Evolutionary conservation across 2,797 vertebrate species (phyloP).

Genomic region (Catamblyrhynchus diadema): DNA sequence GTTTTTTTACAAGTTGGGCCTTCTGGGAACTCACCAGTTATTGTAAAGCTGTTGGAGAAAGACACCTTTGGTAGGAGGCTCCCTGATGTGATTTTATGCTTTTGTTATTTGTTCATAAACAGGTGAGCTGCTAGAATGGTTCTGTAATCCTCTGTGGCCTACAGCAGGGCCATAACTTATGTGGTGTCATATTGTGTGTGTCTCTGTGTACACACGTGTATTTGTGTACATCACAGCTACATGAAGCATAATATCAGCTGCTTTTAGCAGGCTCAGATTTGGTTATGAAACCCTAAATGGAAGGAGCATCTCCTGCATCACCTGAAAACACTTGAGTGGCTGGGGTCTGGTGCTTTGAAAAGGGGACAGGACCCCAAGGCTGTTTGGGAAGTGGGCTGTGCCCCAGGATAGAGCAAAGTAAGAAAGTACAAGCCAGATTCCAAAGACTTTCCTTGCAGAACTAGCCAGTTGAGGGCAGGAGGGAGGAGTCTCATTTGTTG

Average conservation of each 20-base stretch:
- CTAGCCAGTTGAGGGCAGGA: neutral
- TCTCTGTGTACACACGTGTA: fast-evolving
- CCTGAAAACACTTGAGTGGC: neutral
- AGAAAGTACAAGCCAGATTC: neutral
- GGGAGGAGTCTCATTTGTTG: neutral
- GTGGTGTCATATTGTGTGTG: fast-evolving
- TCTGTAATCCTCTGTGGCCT: neutral
- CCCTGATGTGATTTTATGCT: neutral
- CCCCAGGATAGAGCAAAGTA: neutral
- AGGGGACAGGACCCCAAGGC: neutral
- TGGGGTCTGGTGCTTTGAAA: neutral
- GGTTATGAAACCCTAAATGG: neutral
- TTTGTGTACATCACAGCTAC: neutral
- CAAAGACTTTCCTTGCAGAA: neutral
- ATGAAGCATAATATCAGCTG: neutral
- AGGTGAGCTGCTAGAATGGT: neutral
- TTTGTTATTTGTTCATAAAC: neutral
- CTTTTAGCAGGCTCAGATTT: neutral
- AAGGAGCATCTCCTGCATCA: neutral
- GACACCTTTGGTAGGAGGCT: neutral
- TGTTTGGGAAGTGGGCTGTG: neutral
- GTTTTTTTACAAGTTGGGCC: neutral
- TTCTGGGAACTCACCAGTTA: neutral
- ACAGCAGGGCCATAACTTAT: neutral
- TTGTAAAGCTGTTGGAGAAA: neutral